Base-by-base conservation (phyloP, 1,140 invertebrate species). In the Drusus annulatus region DNA sequence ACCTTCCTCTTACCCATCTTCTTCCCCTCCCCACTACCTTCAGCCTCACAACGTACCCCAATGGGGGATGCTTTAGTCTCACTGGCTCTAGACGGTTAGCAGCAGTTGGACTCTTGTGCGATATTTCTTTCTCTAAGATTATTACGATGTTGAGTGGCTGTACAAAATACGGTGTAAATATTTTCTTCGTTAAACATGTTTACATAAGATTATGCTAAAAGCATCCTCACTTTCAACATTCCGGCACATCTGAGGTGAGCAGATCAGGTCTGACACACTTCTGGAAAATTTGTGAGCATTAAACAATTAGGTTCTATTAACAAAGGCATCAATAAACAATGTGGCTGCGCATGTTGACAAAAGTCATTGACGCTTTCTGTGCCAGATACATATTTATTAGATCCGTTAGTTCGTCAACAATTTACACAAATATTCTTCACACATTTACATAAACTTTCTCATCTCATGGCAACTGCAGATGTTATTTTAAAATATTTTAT, bases 331-430 rank as follows among this genome's bases (percentile, higher is more conserved):
- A 54, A 54, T 54, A n/a, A 54, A 54, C 52, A 54, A 54, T n/a
- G 17, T 16, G 17, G 52, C 16, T 54, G 17, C 3, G 58, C n/a
- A 10, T 68, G 31, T 68, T 68, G 63, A 68, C 63, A 68, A 17
- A 50, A 68, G 31, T 50, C 63, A 68, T 68, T 68, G 63, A 45
- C 63, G 10, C n/a, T 68, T 68, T 36, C 36, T 17, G 63, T 68
- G 15, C 63, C 31, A 68, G 28, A 36, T 68, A 17, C 63, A 45
- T 36, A 1, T 45, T 68, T 17, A 31, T 68, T 31, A 36, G 63
- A 68, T 68, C 63, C 63, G 63, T 21, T n/a, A 68, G 16, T 7
- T 16, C 5, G 3, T 16, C 3, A 16, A 2, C 5, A 0, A n/a
- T 3, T 19, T 54, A 54, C n/a, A n/a, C 52, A 19, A 54, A 54